Evolutionary conservation across 2,888 invertebrate species (phyloP).

Genomic region (Limenitis arthemis): DNA sequence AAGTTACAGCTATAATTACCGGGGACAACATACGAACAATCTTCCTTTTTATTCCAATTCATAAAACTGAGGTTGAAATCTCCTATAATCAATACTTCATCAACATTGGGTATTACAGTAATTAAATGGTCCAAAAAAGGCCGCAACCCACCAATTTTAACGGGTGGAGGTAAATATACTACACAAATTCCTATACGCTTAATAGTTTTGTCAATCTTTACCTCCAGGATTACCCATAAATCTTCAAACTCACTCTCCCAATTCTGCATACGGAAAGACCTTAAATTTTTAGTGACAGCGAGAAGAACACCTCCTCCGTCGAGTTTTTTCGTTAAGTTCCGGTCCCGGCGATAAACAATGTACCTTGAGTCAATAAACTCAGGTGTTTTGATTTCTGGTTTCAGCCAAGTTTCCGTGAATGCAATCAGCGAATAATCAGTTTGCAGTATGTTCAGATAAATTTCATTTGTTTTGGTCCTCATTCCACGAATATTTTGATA

Average conservation of each 20-base stretch:
- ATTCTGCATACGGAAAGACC: neutral
- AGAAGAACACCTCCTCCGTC: constrained; percentile 16
- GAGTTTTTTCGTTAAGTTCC: no score
- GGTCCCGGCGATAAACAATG: no score
- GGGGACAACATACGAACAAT: constrained; percentile 4
- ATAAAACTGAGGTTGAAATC: constrained; percentile 21
- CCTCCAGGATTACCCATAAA: constrained; percentile 10
- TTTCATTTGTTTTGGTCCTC: neutral
- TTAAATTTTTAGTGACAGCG: constrained; percentile 6
- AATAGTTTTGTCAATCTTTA: neutral
- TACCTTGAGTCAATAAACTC: no score
- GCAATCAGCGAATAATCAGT: no score
- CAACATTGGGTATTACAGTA: constrained; percentile 7
- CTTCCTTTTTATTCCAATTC: constrained; percentile 4
- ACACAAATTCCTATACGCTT: constrained; percentile 14
- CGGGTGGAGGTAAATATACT: constrained; percentile 17
- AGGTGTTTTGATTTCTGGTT: no score
- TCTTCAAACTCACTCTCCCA: constrained; percentile 11
- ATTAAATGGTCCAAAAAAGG: constrained; percentile 8
- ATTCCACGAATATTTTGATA: neutral
- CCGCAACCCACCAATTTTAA: constrained; percentile 1
- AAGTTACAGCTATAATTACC: constrained; percentile 9
- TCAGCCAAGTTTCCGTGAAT: no score
- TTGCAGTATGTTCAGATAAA: no score
- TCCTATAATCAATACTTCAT: constrained; percentile 16